Conservation (phyloP, 2,113 vertebrate genomes). For the Bothrops jararaca region DNA sequence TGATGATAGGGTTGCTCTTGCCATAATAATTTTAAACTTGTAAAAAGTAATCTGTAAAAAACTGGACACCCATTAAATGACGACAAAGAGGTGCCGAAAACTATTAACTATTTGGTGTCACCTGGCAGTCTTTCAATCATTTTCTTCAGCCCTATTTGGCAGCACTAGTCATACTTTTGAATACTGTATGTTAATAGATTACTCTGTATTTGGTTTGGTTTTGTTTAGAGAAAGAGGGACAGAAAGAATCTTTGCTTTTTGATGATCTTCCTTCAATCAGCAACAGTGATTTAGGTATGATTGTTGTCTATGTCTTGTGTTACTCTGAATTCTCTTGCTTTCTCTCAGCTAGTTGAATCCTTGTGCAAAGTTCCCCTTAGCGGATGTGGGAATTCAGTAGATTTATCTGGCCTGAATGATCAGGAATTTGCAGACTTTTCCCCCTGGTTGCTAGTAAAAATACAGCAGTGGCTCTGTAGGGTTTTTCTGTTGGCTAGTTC, state of each 20-base stretch:
- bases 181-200: neutral
- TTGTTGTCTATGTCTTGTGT: neutral
- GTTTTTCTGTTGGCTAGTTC: neutral
- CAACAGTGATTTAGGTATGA: constrained; percentile 17
- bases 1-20: neutral
- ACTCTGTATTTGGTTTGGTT: neutral
- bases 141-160: neutral
- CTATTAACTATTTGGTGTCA: neutral
- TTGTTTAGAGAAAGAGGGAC: constrained; percentile 18
- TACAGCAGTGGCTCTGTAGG: neutral
- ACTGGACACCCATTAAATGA: neutral
- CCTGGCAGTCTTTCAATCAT: neutral
- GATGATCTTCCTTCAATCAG: constrained; percentile 24
- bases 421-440: neutral
- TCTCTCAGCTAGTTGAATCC: neutral
- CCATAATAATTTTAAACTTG: neutral
- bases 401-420: neutral
- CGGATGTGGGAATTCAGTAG: neutral
- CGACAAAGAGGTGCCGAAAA: neutral
- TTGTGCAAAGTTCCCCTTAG: neutral
- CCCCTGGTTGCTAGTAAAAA: neutral
- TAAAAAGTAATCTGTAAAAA: neutral
- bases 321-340: neutral
- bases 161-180: neutral
- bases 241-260: constrained; percentile 29